Evolutionary conservation across 2,797 vertebrate species (phyloP), one percentile per base, ranked within the genome.

Genomic region (Nothura maculosa): DNA sequence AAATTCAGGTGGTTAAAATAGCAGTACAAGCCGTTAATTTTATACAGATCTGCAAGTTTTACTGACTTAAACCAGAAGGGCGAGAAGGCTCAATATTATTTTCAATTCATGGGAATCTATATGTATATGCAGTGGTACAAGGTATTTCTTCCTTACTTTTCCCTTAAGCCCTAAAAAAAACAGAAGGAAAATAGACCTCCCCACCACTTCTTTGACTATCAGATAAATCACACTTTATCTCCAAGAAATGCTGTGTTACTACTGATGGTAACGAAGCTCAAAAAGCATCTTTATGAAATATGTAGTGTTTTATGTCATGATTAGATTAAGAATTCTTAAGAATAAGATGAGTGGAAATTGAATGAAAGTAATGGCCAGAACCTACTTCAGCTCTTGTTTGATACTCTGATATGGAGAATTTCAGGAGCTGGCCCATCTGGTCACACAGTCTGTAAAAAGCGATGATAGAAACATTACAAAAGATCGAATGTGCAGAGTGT

Each of bases 1-100:
- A 91, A 93, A 83, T 81, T 62, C 18, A 84, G 80, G 55, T 60
- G 8, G 12, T 43, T 84, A 45, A 85, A 92, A 76, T 21, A 74
- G 3, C 9, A 81, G 10, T 38, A 93, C 1, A 20, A 74, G 57
- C 66, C 43, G 40, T 78, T 75, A 21, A 27, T 61, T 92, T 93
- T 78, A 82, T 22, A 42, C 34, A 10, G 55, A 81, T 43, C 28
- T 86, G 28, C 52, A 79, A 68, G 32, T 66, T 81, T 84, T 75
- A 88, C 21, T 74, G 30, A 34, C 47, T 85, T 83, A 75, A 83
- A 75, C 25, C 38, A 62, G 14, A 60, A 24, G 47, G 85, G 1
- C 12, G 34, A 79, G 47, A 43, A 70, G 10, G 5, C 3, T 72
- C 36, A 10, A 38, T 69, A 50, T 34, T 52, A 50, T 38, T 69